phyloP scores from a whole-genome alignment of 2,797 vertebrate genomes.

The Rhinichthys osculus region DNA sequence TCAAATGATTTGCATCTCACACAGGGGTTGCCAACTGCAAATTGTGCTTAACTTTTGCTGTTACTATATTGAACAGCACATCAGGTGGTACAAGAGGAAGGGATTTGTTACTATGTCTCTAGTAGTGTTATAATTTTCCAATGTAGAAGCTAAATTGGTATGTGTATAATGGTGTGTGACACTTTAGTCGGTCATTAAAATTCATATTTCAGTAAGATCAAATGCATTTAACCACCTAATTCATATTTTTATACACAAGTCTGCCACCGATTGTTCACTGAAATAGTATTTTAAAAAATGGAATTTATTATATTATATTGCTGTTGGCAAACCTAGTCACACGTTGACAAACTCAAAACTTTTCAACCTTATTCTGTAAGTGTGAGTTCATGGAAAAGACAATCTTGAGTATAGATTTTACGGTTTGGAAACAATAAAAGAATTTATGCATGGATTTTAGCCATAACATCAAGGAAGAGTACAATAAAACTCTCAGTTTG shows the following conservation, averaged over 20 bases:
- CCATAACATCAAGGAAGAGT: constrained; percentile 33
- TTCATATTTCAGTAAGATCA: neutral
- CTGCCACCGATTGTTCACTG: neutral
- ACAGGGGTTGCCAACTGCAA: neutral
- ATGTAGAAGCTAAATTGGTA: too few relatives aligned
- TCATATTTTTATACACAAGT: neutral
- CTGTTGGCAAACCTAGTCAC: neutral
- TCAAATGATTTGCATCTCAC: neutral
- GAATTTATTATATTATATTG: neutral
- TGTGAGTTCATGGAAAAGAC: constrained; percentile 24
- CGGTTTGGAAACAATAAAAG: constrained; percentile 13
- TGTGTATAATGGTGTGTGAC: neutral
- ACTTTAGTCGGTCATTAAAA: neutral
- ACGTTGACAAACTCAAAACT: neutral
- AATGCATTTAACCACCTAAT: neutral
- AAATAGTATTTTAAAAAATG: neutral
- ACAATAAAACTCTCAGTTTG: constrained; percentile 35
- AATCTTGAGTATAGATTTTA: constrained; percentile 15
- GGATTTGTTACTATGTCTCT: neutral
- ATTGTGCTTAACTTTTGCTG: neutral
- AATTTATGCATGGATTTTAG: constrained; percentile 38
- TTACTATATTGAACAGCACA: neutral
- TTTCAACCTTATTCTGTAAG: constrained; percentile 14
- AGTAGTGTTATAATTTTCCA: neutral
- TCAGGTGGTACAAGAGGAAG: neutral